A percentile compares a stretch with the other conserved stretches of the same genome.
phyloP scores from a whole-genome alignment of 2,888 invertebrate genomes.

The Synergus gifuensis region DNA sequence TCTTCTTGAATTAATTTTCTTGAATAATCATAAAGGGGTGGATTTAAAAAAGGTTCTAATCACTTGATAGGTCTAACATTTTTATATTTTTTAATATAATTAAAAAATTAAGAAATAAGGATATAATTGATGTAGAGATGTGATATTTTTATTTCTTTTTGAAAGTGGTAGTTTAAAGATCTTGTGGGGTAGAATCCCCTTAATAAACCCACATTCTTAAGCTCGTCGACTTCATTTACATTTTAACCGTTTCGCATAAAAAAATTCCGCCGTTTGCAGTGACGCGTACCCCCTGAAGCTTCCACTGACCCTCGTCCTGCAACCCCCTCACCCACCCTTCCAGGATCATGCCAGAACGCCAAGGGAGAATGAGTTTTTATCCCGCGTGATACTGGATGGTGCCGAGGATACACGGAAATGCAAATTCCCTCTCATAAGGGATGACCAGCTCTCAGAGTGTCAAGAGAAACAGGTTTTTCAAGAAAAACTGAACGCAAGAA shows the following conservation, averaged over 20 bases:
- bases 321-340: conserved; percentile 20
- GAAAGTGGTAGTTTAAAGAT: conserved; percentile 41
- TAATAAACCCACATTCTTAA: conserved; percentile 70
- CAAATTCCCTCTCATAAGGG: conserved; percentile 51
- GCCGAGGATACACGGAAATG: conserved; percentile 50
- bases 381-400: conserved; percentile 57
- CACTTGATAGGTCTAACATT: background rate
- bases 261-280: conserved; percentile 59
- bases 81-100: background rate
- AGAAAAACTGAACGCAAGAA: conserved; percentile 15
- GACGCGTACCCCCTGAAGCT: conserved; percentile 44
- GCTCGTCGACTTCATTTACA: conserved; percentile 69
- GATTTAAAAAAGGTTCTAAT: background rate
- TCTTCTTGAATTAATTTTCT: background rate
- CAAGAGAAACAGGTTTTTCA: conserved; percentile 32
- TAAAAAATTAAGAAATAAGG: background rate
- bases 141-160: background rate
- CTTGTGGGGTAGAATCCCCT: conserved; percentile 57
- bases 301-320: conserved; percentile 30
- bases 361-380: conserved; percentile 59
- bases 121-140: background rate
- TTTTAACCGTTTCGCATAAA: conserved; percentile 66
- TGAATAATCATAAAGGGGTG: background rate
- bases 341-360: conserved; percentile 42
- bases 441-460: conserved; percentile 31